Evolutionary conservation across 2,113 vertebrate genomes (phyloP).

Genomic region (Podilymbus podiceps): DNA sequence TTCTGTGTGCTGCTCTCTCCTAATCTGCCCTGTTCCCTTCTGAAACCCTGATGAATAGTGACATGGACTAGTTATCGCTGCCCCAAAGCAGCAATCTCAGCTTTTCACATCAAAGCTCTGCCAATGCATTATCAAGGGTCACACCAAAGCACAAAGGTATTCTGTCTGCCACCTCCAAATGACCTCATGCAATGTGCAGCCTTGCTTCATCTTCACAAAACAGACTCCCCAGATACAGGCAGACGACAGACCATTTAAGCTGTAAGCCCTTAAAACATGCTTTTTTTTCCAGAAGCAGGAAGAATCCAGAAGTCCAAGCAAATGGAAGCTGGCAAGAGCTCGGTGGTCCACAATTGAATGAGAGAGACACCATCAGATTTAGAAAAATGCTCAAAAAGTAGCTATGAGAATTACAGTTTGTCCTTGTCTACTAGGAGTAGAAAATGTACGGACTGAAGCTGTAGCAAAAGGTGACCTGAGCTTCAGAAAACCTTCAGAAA

Average conservation of each 20-base stretch:
- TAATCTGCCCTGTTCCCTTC: constrained; percentile 40
- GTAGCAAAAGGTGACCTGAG: not conserved
- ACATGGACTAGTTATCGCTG: not conserved
- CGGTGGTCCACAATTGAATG: not conserved
- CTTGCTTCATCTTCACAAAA: not conserved
- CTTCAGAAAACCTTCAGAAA: not conserved
- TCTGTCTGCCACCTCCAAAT: not conserved
- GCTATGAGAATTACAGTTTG: not conserved
- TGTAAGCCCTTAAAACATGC: not conserved
- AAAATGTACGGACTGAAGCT: not conserved
- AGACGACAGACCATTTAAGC: not conserved
- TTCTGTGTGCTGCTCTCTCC: not conserved
- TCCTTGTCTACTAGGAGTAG: not conserved
- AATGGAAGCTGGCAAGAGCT: not conserved
- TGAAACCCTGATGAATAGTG: not conserved
- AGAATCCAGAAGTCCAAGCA: not conserved
- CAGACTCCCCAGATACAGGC: not conserved
- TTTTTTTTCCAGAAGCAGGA: not conserved
- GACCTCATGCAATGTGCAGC: not conserved
- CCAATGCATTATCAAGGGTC: not conserved
- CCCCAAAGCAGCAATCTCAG: constrained; percentile 12
- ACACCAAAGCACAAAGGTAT: not conserved
- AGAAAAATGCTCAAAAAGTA: not conserved
- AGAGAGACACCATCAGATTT: not conserved
- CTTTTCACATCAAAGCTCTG: not conserved